Base-by-base conservation (phyloP, 1,140 invertebrate genomes). In the Zaprionus lachaisei region DNA sequence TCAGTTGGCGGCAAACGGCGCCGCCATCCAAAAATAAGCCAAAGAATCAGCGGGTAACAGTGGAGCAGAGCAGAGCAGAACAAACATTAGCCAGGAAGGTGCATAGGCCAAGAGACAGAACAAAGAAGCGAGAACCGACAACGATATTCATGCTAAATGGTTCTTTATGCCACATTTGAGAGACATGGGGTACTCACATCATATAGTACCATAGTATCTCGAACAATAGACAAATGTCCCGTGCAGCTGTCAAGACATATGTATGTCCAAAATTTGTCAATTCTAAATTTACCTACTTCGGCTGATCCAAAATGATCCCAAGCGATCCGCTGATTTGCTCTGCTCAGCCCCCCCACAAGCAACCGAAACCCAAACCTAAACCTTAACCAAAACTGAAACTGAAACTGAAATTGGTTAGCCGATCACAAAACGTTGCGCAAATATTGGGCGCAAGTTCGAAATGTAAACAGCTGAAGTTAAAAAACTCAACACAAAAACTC, bases 201-300 rank as follows among this genome's bases (percentile, higher is more conserved):
- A 34, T 31, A 7, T 34, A 34, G 31, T 34, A 34, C 9, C 9
- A 11, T 34, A 3, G 60, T 41, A 65, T 71, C 44, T 67, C 41
- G 34, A 70, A 85, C 83, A 86, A 86, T 86, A 86, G 80, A 83
- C 64, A 86, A 86, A 85, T 85, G 79, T 54, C 24, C 41, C 79
- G 68, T 71, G 83, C 83, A 86, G 80, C 83, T 86, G 83, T 65
- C 64, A 20, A 61, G 20, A 58, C 60, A 78, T 77, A 44, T 77
- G 67, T 76, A 49, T 79, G 67, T 47, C 72, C 81, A 49, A 84
- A 89, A 87, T 87, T 90, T 79, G 81, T 76, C 61, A 79, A 72
- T 79, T 89, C 80, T 89, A 81, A 81, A 81, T 81, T 81, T 81
- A 83, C 78, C 44, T 67, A 64, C 22, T 49, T 56, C 51, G 51